Evolutionary conservation across 2,113 vertebrate genomes (phyloP), one percentile per base, ranked within the genome.

Genomic region (Enhydra lutris): DNA sequence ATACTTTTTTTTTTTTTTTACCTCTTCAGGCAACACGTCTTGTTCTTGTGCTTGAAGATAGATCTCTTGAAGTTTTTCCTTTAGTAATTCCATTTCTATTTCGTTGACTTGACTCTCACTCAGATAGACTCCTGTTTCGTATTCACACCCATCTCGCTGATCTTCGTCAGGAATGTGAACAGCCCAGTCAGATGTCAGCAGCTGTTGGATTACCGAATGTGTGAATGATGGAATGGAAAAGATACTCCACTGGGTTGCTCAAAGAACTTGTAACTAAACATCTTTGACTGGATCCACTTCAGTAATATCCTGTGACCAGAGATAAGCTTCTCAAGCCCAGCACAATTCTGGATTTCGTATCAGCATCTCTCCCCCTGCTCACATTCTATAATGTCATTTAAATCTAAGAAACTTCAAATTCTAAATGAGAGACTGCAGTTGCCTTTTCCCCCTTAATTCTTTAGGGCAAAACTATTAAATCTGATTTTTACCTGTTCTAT

Each of bases 1-100:
- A 80, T 7, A 24, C 10, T 29, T n/a, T 36, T 42, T 83, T 65
- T 82, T 24, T 90, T 34, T 65, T 82, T 81, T 96, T 95, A 98
- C 98, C 98, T 98, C 97, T 96, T 98, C 88, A 12, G 98, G 83
- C 21, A 97, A 85, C 50, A 94, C 45, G 21, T 98, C 98, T 97
- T 98, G 91, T 59, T 98, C 96, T 81, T 98, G 96, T 42, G 98
- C 94, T 65, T 98, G 91, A 11, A 98, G 78, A 81, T 98, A 97
- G 15, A 99, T 83, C 89, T 99, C 99, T 94, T 98, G 97, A 92
- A 99, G 97, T 91, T 98, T 98, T 96, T 99, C 99, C 79, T 98
- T 98, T 21, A 99, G 98, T 94, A 99, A 82, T 94, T 98, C 98
- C n/a, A 94, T 92, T 95, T 99, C 98, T 80, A 90, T 92, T 73